Evolutionary conservation across 2,113 vertebrate genomes (phyloP).

Genomic region (Tetrao urogallus): DNA sequence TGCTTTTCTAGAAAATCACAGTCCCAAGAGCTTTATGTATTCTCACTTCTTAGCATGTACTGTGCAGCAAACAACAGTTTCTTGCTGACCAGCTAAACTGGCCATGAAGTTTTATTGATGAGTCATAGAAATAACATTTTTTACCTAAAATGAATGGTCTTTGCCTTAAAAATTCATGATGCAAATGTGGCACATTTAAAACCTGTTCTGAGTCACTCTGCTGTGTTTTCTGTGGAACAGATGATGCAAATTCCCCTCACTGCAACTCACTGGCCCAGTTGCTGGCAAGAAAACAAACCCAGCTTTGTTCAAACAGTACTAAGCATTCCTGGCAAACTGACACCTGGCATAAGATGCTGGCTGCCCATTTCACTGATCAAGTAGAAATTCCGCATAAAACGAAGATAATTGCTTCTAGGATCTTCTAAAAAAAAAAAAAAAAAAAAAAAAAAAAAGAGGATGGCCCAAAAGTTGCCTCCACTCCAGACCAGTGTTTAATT

Average conservation of each 20-base stretch:
- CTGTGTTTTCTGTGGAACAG: background rate
- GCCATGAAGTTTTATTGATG: background rate
- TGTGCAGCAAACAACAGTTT: background rate
- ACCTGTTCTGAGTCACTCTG: background rate
- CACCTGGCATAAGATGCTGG: background rate
- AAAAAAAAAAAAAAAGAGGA: accelerated
- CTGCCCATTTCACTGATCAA: background rate
- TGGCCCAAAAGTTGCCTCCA: background rate
- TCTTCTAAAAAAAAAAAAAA: accelerated
- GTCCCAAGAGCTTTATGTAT: background rate
- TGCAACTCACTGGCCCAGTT: background rate
- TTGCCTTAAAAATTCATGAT: background rate
- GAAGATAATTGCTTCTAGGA: background rate
- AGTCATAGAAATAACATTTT: background rate
- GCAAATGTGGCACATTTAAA: background rate
- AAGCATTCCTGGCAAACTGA: background rate
- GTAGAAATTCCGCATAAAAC: background rate
- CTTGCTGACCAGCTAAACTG: background rate
- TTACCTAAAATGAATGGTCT: background rate
- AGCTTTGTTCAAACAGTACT: background rate
- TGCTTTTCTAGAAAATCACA: background rate
- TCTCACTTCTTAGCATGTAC: background rate
- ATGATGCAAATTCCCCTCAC: background rate
- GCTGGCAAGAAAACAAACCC: background rate
- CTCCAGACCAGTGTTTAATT: background rate